Evolutionary conservation across 2,797 vertebrate species (phyloP).

Genomic region (Chanos chanos): DNA sequence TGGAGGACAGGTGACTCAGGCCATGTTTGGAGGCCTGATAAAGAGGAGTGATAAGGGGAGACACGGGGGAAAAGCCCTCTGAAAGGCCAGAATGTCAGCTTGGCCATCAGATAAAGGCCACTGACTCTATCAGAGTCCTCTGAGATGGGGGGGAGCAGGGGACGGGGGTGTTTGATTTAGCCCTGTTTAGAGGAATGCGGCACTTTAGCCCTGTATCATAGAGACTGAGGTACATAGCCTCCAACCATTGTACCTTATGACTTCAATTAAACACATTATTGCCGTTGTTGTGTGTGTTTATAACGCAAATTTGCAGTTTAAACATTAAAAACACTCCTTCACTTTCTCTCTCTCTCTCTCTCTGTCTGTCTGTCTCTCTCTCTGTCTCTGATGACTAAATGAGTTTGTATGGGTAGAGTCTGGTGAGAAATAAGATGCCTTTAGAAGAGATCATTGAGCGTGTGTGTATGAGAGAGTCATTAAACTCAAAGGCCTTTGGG

Average conservation of each 20-base stretch:
- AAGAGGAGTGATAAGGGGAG: slow-evolving; percentile 68
- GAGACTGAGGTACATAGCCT: slow-evolving; percentile 28
- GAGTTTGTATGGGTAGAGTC: slow-evolving; percentile 61
- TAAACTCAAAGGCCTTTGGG: slow-evolving; percentile 51
- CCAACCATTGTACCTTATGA: slow-evolving; percentile 15
- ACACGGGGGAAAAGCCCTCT: slow-evolving; percentile 57
- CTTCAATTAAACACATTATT: slow-evolving; percentile 38
- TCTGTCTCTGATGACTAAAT: slow-evolving; percentile 49
- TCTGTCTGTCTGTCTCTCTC: slow-evolving; percentile 6
- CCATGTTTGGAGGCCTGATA: slow-evolving; percentile 67
- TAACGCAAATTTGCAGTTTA: slow-evolving; percentile 33
- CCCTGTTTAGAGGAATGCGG: slow-evolving; percentile 63
- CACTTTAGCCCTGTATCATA: slow-evolving; percentile 17
- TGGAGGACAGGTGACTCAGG: slow-evolving; percentile 55
- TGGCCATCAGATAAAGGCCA: slow-evolving; percentile 69
- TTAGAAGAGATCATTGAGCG: slow-evolving; percentile 25
- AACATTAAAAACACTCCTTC: too few relatives aligned
- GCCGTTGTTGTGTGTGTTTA: slow-evolving; percentile 33
- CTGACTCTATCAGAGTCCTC: slow-evolving; percentile 67
- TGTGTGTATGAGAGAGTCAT: slow-evolving; percentile 68
- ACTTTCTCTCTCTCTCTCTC: slow-evolving; percentile 16
- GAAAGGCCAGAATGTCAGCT: slow-evolving; percentile 68
- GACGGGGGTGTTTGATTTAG: slow-evolving; percentile 49
- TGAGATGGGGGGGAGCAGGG: too few relatives aligned
- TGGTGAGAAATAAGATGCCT: slow-evolving; percentile 29